Evolutionary conservation across 2,113 vertebrate genomes (phyloP).

Genomic region (Xiphorhynchus elegans): DNA sequence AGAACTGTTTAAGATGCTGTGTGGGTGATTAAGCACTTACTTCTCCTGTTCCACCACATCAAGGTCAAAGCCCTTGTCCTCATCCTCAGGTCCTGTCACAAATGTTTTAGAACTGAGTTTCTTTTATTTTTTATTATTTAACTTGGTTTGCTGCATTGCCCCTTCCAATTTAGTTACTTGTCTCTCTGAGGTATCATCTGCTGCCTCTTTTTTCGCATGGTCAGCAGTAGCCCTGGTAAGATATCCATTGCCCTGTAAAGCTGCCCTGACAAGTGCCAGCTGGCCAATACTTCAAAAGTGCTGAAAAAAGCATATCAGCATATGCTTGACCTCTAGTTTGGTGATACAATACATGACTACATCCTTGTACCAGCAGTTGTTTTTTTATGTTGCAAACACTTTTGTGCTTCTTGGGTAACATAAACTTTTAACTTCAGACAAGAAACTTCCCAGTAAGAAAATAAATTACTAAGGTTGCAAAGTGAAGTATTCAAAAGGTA

Average conservation of each 20-base stretch:
- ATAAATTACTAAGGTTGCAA: neutral
- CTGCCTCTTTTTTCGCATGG: neutral
- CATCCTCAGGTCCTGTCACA: neutral
- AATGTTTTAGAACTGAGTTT: neutral
- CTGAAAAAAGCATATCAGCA: neutral
- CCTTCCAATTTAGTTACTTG: neutral
- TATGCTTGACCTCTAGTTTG: neutral
- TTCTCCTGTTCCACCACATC: neutral
- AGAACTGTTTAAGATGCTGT: neutral
- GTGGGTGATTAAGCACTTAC: neutral
- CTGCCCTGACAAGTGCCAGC: neutral
- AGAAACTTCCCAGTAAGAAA: neutral
- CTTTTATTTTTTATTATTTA: neutral
- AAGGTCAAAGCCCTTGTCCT: slow-evolving; percentile 9
- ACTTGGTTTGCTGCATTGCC: neutral
- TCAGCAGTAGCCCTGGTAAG: neutral
- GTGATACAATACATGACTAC: neutral
- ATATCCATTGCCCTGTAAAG: neutral
- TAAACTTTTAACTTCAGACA: neutral
- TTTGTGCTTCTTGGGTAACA: neutral
- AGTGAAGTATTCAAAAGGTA: neutral
- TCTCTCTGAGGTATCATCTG: neutral
- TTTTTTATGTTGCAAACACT: neutral
- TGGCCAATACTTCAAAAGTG: neutral
- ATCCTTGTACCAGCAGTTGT: neutral